Conservation (phyloP, 2,113 vertebrate genomes). For the Pelusios castaneus region DNA sequence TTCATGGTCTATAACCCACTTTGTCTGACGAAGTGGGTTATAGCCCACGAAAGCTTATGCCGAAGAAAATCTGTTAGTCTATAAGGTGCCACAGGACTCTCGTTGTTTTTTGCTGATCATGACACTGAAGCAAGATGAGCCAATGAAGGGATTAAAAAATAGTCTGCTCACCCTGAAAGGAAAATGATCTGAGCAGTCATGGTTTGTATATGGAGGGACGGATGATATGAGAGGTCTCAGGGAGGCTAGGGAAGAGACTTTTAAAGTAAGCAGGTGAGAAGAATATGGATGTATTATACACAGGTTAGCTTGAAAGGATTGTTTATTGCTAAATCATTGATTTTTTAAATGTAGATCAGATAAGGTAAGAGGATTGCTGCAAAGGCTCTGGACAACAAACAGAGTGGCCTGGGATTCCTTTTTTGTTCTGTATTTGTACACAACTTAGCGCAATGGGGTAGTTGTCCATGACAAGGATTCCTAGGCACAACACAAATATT, state of each 20-base stretch:
- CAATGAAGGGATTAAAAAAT: background rate
- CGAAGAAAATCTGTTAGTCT: too few relatives aligned
- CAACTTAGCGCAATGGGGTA: background rate
- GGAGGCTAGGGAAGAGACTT: rapidly evolving
- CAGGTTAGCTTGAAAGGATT: background rate
- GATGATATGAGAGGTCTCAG: background rate
- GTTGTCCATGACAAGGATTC: background rate
- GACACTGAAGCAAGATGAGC: background rate
- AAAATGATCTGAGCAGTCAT: background rate
- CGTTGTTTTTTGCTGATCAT: too few relatives aligned
- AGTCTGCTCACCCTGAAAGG: rapidly evolving
- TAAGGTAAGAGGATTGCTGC: background rate
- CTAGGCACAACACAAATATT: background rate
- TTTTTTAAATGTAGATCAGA: background rate
- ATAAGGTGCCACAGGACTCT: too few relatives aligned
- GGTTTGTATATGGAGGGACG: background rate
- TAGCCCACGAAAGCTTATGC: too few relatives aligned
- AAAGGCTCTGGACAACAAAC: background rate
- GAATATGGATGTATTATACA: background rate
- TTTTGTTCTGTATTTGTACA: background rate
- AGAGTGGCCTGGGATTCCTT: background rate
- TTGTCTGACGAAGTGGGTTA: too few relatives aligned
- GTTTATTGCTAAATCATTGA: background rate
- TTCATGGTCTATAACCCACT: too few relatives aligned
- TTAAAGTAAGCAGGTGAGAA: background rate